These are phyloP conservation scores for Salvator merianae DNA, from an alignment of 2,113 vertebrate genomes.

Conservation along the genomic window DNA sequence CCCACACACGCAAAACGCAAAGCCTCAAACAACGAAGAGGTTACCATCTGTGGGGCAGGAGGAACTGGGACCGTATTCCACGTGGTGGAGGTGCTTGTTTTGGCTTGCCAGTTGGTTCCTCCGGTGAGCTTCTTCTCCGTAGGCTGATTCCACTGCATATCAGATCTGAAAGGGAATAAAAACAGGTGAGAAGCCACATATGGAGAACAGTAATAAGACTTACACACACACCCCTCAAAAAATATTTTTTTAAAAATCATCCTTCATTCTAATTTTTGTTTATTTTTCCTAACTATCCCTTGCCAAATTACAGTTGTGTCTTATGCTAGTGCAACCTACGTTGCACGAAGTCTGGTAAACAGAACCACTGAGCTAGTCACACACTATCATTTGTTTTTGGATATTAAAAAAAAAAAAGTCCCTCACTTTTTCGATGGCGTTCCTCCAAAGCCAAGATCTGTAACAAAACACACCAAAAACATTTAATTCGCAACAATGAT, in stretches of 20 bases:
- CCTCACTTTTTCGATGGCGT: constrained; percentile 88
- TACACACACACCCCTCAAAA: no score
- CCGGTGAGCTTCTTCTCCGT: constrained; percentile 86
- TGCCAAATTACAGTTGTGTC: no score
- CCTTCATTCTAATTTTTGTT: no score
- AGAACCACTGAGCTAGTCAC: no score
- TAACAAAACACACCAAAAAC: constrained; percentile 35
- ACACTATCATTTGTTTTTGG: no score
- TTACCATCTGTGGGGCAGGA: constrained; percentile 86
- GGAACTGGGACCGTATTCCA: constrained; percentile 84
- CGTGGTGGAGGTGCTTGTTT: constrained; percentile 83
- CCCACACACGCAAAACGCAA: neutral
- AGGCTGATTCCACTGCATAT: constrained; percentile 86
- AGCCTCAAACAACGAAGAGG: neutral
- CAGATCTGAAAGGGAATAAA: constrained; percentile 74
- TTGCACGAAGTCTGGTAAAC: no score
- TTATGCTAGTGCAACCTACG: no score
- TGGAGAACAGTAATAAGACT: neutral
- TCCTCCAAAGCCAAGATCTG: constrained; percentile 90
- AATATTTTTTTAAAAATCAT: no score
- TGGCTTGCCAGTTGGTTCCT: constrained; percentile 89
- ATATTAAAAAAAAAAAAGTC: neutral
- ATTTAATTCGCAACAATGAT: constrained; percentile 23
- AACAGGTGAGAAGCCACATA: neutral
- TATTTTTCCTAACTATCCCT: no score